Evolutionary conservation across 2,888 invertebrate species (phyloP).

Genomic region (Dusona sp.): DNA sequence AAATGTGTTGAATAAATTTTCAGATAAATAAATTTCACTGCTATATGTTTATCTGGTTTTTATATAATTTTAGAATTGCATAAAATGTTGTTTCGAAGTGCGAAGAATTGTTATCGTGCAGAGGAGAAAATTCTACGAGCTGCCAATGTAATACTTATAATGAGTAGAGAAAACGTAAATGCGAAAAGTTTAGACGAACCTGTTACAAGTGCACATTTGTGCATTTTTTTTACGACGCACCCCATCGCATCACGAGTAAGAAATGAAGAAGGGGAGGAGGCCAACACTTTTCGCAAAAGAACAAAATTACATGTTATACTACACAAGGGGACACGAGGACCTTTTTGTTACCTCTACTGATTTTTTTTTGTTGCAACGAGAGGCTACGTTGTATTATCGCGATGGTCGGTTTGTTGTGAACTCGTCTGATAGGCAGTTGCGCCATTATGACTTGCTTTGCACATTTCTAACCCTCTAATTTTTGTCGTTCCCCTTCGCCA

Average conservation of each 20-base stretch:
- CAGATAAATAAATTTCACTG: background rate
- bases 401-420: constrained; percentile 17
- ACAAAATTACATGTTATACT: constrained; percentile 72
- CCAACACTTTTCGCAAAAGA: constrained; percentile 74
- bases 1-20: background rate
- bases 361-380: constrained; percentile 23
- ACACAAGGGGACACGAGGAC: constrained; percentile 32
- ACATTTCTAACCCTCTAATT: constrained; percentile 44
- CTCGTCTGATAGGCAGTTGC: constrained; percentile 33
- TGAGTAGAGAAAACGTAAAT: constrained; percentile 8
- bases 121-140: constrained; percentile 3
- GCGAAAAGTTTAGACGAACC: constrained; percentile 1
- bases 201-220: constrained; percentile 25
- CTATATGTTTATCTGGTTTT: background rate
- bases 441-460: constrained; percentile 39
- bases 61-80: background rate
- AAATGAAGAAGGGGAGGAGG: constrained; percentile 46
- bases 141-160: background rate
- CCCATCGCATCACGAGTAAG: constrained; percentile 23
- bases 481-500: constrained; percentile 14
- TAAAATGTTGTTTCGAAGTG: background rate
- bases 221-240: constrained; percentile 53
- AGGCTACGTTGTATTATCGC: constrained; percentile 44
- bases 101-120: background rate
- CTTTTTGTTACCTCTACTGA: constrained; percentile 26